A percentile compares a stretch with the other conserved stretches of the same genome.
These are phyloP conservation scores for Solea senegalensis DNA, from an alignment of 2,113 vertebrate genomes.

Conservation along the genomic window DNA sequence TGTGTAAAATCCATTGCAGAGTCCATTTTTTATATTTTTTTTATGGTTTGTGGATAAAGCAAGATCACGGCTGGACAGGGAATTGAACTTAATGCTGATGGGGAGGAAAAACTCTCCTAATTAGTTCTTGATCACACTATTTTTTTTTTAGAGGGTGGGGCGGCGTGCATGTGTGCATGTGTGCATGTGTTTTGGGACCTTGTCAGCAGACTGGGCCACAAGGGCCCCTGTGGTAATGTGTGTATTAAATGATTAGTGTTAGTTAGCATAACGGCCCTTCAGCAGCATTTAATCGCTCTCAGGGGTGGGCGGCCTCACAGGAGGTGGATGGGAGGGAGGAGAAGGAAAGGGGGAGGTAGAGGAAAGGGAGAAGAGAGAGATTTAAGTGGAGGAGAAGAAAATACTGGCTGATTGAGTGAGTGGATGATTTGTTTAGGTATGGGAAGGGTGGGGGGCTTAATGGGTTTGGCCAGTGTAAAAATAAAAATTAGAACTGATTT, in stretches of 20 bases:
- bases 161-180: slow-evolving; percentile 60
- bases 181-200: slow-evolving; percentile 76
- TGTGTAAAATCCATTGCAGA: slow-evolving; percentile 44
- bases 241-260: slow-evolving; percentile 85
- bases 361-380: slow-evolving; percentile 44
- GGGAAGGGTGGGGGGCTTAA: not conserved
- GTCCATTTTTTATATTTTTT: slow-evolving; percentile 46
- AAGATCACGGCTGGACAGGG: slow-evolving; percentile 62
- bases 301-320: slow-evolving; percentile 79
- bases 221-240: slow-evolving; percentile 81
- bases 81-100: slow-evolving; percentile 69
- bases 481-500: not conserved
- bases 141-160: slow-evolving; percentile 64
- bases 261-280: slow-evolving; percentile 82
- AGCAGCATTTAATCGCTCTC: slow-evolving; percentile 84
- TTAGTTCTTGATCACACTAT: slow-evolving; percentile 75
- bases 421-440: slow-evolving; percentile 54
- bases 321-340: slow-evolving; percentile 53
- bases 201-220: slow-evolving; percentile 79
- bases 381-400: slow-evolving; percentile 61
- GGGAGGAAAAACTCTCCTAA: slow-evolving; percentile 60
- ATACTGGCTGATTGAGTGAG: slow-evolving; percentile 63
- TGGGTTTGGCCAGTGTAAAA: not conserved
- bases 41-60: slow-evolving; percentile 66
- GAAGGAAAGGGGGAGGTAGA: slow-evolving; percentile 25